Conservation (phyloP, 1,140 invertebrate species). For the Pararge aegeria region DNA sequence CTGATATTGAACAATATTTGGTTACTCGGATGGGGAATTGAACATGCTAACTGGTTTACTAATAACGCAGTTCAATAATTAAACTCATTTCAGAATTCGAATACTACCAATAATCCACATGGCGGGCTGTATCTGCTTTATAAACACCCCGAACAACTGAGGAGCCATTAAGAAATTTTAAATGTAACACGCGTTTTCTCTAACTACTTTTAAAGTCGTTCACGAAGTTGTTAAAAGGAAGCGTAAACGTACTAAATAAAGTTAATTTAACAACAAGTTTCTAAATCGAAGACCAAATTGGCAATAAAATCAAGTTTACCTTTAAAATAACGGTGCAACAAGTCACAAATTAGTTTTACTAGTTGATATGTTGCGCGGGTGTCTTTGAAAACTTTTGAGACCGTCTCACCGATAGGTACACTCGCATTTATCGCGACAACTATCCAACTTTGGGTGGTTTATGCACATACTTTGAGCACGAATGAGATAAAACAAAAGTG, state of each 20-base stretch:
- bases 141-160: not conserved
- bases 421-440: slow-evolving; percentile 1
- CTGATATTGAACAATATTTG: no score
- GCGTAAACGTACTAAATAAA: not conserved
- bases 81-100: no score
- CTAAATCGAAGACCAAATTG: not conserved
- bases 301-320: slow-evolving; percentile 4
- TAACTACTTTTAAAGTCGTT: slow-evolving; percentile 10
- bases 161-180: not conserved
- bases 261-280: slow-evolving; percentile 2
- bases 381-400: slow-evolving; percentile 3
- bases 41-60: no score
- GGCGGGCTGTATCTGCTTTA: not conserved
- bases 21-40: no score
- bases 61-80: no score
- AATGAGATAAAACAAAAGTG: slow-evolving; percentile 1
- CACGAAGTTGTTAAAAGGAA: slow-evolving; percentile 1
- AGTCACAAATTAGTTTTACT: slow-evolving; percentile 1
- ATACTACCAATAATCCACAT: not conserved
- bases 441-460: not conserved
- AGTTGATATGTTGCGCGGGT: not conserved
- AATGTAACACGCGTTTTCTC: not conserved
- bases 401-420: not conserved
- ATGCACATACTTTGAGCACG: not conserved
- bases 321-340: slow-evolving; percentile 10